These are phyloP conservation scores for Synanthedon andrenaeformis DNA, from an alignment of 2,888 invertebrate genomes.

Conservation along the genomic window DNA sequence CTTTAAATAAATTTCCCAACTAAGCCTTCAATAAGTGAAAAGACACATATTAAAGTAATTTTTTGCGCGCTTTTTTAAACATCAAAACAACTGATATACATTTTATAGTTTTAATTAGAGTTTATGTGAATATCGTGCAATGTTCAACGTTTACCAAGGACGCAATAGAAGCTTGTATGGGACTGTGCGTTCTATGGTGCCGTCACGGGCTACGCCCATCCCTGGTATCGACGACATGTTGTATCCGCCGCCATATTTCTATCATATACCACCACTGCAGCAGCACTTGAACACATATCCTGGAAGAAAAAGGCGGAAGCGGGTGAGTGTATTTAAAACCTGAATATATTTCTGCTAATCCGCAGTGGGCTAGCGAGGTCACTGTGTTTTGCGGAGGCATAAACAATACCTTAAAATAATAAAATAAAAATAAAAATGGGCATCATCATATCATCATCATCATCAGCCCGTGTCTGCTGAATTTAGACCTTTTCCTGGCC, in stretches of 20 bases:
- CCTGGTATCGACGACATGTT: conserved; percentile 42
- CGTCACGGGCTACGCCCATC: conserved; percentile 39
- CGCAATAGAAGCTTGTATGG: conserved; percentile 50
- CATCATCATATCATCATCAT: no score
- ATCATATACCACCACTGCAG: conserved; percentile 54
- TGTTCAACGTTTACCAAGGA: conserved; percentile 43
- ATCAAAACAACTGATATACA: conserved; percentile 3
- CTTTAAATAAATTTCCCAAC: conserved; percentile 43
- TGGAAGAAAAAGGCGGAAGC: conserved; percentile 57
- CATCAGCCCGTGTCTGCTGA: no score
- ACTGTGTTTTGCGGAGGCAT: no score
- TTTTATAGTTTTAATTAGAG: conserved; percentile 13
- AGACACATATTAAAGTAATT: conserved; percentile 1
- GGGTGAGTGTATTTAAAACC: conserved; percentile 29
- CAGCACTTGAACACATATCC: conserved; percentile 57
- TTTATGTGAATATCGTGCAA: conserved; percentile 16
- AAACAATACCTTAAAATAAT: no score
- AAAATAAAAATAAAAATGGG: no score
- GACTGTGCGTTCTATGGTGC: conserved; percentile 53
- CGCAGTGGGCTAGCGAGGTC: neutral
- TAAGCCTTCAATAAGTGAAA: conserved; percentile 11
- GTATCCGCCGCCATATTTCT: conserved; percentile 53
- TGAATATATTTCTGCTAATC: neutral
- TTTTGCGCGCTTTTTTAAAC: conserved; percentile 17
- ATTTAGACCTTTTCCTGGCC: no score